Conservation (phyloP, 2,113 vertebrate species). For the Melospiza melodia region DNA sequence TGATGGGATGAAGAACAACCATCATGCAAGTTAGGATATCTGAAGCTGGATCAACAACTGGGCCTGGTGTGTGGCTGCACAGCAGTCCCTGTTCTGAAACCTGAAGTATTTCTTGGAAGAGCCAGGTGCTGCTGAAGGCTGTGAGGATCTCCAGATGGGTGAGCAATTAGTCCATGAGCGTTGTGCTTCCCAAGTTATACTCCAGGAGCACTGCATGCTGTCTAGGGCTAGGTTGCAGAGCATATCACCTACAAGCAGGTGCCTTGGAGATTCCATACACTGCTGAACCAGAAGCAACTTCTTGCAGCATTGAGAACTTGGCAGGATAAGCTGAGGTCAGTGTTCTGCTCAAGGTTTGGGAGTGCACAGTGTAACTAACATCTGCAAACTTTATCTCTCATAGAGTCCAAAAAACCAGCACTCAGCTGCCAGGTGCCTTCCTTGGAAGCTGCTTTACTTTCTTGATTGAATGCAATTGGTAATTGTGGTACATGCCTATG, state of each 20-base stretch:
- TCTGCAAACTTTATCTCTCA: not conserved
- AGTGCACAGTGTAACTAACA: not conserved
- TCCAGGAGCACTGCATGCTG: fast-evolving
- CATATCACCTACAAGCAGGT: fast-evolving
- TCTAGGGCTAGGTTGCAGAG: not conserved
- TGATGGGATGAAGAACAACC: not conserved
- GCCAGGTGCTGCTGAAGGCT: not conserved
- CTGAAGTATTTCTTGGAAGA: not conserved
- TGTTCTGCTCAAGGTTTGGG: not conserved
- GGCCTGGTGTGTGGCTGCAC: not conserved
- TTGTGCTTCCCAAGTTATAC: not conserved
- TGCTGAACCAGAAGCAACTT: not conserved
- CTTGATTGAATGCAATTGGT: not conserved
- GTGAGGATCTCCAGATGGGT: not conserved
- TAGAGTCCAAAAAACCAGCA: not conserved
- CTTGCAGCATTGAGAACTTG: not conserved
- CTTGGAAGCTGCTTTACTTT: not conserved
- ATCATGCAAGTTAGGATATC: fast-evolving
- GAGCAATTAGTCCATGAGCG: fast-evolving
- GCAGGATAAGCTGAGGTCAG: not conserved
- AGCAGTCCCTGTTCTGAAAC: not conserved
- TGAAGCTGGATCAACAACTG: not conserved
- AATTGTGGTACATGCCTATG: not conserved
- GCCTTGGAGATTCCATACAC: not conserved
- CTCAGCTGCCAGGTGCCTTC: not conserved